Conservation (phyloP, 1,140 invertebrate genomes). For the Meloidogyne floridensis region DNA sequence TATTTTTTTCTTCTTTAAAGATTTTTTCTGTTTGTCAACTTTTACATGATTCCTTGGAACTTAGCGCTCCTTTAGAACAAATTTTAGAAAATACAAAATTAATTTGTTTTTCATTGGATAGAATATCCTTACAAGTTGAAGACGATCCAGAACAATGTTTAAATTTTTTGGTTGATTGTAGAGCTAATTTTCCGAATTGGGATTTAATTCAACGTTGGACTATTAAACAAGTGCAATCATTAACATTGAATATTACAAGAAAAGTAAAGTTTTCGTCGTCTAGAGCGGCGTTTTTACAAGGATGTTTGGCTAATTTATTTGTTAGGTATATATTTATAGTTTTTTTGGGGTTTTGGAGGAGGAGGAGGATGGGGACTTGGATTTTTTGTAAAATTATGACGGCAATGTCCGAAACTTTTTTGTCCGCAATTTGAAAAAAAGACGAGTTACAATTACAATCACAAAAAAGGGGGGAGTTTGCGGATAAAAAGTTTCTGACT, state of each 20-base stretch:
- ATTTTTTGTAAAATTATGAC: no score
- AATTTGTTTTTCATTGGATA: conserved; percentile 42
- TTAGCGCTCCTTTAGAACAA: conserved; percentile 36
- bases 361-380: neutral
- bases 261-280: conserved; percentile 46
- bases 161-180: conserved; percentile 44
- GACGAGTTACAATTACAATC: no score
- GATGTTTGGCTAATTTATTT: conserved; percentile 90
- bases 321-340: conserved; percentile 69
- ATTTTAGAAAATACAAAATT: conserved; percentile 23
- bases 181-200: conserved; percentile 49
- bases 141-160: conserved; percentile 49
- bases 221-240: conserved; percentile 36
- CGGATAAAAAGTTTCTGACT: no score
- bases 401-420: no score
- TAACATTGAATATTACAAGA: conserved; percentile 40
- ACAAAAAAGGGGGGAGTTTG: no score
- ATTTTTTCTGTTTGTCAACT: conserved; percentile 49
- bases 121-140: conserved; percentile 35
- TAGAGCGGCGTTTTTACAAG: conserved; percentile 67
- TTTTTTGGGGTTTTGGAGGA: neutral
- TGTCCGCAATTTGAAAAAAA: no score
- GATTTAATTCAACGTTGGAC: conserved; percentile 49
- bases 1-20: no score
- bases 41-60: conserved; percentile 41